Percentiles rank a stretch among this genome's conserved stretches.
Conservation (phyloP, 2,888 invertebrate genomes). For the Drosophila melanosoma region DNA sequence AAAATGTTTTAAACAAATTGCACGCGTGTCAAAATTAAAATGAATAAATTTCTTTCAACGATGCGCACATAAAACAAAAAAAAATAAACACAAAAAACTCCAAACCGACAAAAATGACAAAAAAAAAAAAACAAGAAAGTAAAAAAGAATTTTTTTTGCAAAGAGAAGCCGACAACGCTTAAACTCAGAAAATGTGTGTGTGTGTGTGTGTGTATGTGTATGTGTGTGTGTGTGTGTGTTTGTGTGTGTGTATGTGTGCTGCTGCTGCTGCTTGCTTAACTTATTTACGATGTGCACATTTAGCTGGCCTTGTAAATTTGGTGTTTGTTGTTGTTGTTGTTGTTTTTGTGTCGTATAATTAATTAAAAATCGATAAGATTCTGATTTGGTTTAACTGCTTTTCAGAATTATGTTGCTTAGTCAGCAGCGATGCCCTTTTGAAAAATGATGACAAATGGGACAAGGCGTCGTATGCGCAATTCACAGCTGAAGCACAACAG, state of each 20-base stretch:
- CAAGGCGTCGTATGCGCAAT: slow-evolving; percentile 52
- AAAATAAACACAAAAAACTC: slow-evolving; percentile 2
- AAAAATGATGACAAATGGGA: slow-evolving; percentile 56
- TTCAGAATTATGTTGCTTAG: slow-evolving; percentile 70
- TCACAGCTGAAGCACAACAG: slow-evolving; percentile 21
- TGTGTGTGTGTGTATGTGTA: neutral
- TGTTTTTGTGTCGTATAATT: slow-evolving; percentile 56
- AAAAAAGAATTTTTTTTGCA: slow-evolving; percentile 26
- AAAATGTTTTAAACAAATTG: slow-evolving; percentile 71
- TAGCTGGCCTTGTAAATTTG: slow-evolving; percentile 49
- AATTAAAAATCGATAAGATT: slow-evolving; percentile 80
- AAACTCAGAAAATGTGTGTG: slow-evolving; percentile 35
- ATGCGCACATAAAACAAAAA: slow-evolving; percentile 19
- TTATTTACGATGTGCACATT: slow-evolving; percentile 64
- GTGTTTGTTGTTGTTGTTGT: slow-evolving; percentile 26
- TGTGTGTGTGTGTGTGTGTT: slow-evolving; percentile 1
- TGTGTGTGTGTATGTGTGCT: slow-evolving; percentile 13
- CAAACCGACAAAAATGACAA: slow-evolving; percentile 10
- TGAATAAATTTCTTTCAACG: slow-evolving; percentile 69
- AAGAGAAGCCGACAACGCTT: slow-evolving; percentile 53
- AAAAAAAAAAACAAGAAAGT: slow-evolving; percentile 15
- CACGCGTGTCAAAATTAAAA: slow-evolving; percentile 73
- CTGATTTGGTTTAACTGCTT: slow-evolving; percentile 75
- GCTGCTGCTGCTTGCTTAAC: slow-evolving; percentile 28
- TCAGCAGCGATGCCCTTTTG: slow-evolving; percentile 54